Conservation (phyloP, 1,140 invertebrate species). For the Eueides isabella region DNA sequence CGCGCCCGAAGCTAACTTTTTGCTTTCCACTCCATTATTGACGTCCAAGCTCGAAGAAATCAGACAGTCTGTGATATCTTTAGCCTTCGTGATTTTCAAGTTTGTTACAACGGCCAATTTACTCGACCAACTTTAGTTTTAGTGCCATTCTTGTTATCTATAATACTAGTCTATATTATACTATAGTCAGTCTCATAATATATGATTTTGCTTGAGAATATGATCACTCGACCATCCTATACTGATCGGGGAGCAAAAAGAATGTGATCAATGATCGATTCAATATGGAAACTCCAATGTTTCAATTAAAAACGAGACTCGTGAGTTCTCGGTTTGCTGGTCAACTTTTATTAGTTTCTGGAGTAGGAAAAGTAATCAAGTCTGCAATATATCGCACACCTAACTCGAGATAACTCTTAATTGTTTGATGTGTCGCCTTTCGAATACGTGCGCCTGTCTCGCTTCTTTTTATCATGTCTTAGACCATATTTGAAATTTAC, state of each 20-base stretch:
- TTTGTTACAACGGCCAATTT: conserved; percentile 26
- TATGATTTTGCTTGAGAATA: neutral
- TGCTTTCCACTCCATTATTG: conserved; percentile 70
- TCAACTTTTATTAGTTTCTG: conserved; percentile 76
- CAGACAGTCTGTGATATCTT: conserved; percentile 52
- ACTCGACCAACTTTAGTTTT: conserved; percentile 16
- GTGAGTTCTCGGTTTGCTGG: conserved; percentile 63
- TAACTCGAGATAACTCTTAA: conserved; percentile 70
- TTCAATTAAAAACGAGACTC: conserved; percentile 75
- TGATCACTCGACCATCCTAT: neutral
- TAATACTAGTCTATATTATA: too few relatives aligned
- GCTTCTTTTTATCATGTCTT: conserved; percentile 49
- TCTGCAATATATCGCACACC: conserved; percentile 64
- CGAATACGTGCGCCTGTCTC: conserved; percentile 47
- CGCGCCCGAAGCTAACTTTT: conserved; percentile 70
- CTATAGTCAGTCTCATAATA: neutral
- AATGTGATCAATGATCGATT: conserved; percentile 49
- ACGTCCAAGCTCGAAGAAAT: conserved; percentile 56
- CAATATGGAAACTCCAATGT: conserved; percentile 56
- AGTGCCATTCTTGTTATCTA: conserved; percentile 7
- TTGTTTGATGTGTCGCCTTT: conserved; percentile 66
- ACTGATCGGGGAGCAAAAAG: conserved; percentile 19
- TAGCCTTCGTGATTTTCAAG: conserved; percentile 42
- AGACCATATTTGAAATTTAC: conserved; percentile 41
- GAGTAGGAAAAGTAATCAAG: conserved; percentile 76